Conservation (phyloP, 2,797 vertebrate species). For the Lagorchestes hirsutus region DNA sequence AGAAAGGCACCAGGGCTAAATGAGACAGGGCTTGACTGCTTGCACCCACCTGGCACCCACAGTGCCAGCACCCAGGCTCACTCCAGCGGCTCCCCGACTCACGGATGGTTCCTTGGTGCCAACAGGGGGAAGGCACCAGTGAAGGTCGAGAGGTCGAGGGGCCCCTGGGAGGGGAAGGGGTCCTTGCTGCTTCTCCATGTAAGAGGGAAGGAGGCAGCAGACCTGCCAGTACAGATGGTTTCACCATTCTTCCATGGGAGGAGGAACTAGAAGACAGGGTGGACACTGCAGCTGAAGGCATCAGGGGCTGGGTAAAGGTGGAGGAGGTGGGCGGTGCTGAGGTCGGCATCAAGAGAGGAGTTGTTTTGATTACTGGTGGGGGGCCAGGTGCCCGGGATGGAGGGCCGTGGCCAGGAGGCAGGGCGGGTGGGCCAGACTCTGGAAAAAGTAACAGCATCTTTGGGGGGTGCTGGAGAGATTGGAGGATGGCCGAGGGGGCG, state of each 20-base stretch:
- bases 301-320: accelerated
- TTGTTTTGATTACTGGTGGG: slow-evolving; percentile 53
- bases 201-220: slow-evolving; percentile 54
- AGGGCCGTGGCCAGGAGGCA: slow-evolving; percentile 76
- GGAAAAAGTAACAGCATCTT: slow-evolving; percentile 82
- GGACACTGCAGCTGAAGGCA: not conserved
- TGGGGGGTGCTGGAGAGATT: slow-evolving; percentile 83
- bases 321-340: accelerated
- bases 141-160: not conserved
- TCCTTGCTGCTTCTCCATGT: slow-evolving; percentile 24
- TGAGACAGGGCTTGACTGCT: not conserved
- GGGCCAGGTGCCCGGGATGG: slow-evolving; percentile 74
- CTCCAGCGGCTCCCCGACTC: slow-evolving; percentile 80
- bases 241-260: slow-evolving; percentile 3
- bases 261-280: slow-evolving; percentile 22
- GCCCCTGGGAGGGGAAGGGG: slow-evolving; percentile 52
- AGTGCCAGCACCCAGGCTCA: slow-evolving; percentile 79
- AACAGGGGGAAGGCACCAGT: slow-evolving; percentile 68
- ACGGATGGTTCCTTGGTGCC: slow-evolving; percentile 76
- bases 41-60: slow-evolving; percentile 74
- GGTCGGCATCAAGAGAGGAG: not conserved
- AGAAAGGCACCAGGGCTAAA: not conserved
- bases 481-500: slow-evolving; percentile 83
- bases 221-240: slow-evolving; percentile 15
- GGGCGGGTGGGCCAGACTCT: slow-evolving; percentile 58